Percentiles rank a stretch among this genome's conserved stretches.
Conservation (phyloP, 2,797 vertebrate species). For the Pogonophryne albipinna region DNA sequence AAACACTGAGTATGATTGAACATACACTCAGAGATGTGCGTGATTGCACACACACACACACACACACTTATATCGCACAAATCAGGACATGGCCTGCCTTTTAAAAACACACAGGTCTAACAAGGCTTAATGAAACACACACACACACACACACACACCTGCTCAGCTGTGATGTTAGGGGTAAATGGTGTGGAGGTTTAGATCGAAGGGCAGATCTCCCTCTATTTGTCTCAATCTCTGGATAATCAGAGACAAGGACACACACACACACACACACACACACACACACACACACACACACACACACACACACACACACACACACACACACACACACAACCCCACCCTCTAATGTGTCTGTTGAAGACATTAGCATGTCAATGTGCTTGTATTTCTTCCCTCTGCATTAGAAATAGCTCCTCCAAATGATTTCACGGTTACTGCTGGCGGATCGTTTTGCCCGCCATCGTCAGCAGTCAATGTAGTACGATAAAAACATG, state of each 20-base stretch:
- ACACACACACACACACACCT: conserved; percentile 7
- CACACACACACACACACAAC: not conserved
- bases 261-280: not conserved
- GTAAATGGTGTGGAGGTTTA: conserved; percentile 66
- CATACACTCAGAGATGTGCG: not conserved
- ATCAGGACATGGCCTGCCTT: conserved; percentile 20
- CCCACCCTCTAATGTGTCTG: conserved; percentile 41
- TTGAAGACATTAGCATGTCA: conserved; percentile 53
- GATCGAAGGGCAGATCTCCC: conserved; percentile 66
- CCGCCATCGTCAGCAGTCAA: conserved; percentile 47
- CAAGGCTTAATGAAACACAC: conserved; percentile 31
- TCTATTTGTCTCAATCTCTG: conserved; percentile 78
- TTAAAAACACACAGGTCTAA: conserved; percentile 11
- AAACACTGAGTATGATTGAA: not conserved
- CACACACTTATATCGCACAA: conserved; percentile 29
- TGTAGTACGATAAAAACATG: conserved; percentile 46
- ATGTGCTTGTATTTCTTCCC: conserved; percentile 64
- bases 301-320: conserved; percentile 38
- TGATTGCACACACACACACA: not conserved
- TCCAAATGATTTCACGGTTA: conserved; percentile 61
- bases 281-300: conserved; percentile 1
- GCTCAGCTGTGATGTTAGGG: conserved; percentile 50
- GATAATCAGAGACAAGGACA: conserved; percentile 75
- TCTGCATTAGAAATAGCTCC: conserved; percentile 51
- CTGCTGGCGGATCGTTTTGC: conserved; percentile 32